phyloP scores from a whole-genome alignment of 2,113 vertebrate species.

The Cryptotis parvus region DNA sequence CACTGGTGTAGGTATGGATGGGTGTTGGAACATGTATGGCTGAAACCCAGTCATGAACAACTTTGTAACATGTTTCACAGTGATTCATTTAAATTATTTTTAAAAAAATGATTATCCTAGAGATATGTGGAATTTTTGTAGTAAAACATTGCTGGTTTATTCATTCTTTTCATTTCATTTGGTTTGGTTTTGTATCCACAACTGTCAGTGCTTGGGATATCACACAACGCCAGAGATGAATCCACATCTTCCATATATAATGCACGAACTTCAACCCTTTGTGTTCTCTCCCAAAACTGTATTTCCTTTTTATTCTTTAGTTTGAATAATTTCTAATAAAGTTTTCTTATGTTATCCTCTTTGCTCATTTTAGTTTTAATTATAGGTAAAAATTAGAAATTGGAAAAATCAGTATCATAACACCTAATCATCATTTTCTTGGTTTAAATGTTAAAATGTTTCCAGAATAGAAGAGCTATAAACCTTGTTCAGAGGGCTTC shows the following conservation, averaged over 20 bases:
- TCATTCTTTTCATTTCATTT: no score
- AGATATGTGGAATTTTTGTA: background rate
- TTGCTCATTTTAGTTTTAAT: background rate
- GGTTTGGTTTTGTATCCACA: no score
- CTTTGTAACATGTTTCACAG: no score
- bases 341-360: background rate
- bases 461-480: constrained; percentile 26
- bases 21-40: no score
- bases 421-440: background rate
- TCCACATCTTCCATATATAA: no score
- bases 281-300: background rate
- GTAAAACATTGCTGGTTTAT: background rate
- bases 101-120: constrained; percentile 5
- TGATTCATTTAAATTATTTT: background rate
- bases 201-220: no score
- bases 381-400: constrained; percentile 28
- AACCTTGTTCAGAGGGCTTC: background rate
- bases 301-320: constrained; percentile 18
- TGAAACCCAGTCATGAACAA: no score
- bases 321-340: constrained; percentile 34
- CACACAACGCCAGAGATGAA: no score
- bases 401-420: background rate
- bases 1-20: no score
- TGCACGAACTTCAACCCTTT: no score
- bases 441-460: background rate